Evolutionary conservation across 2,797 vertebrate species (phyloP).

Genomic region (Poecile montanus): DNA sequence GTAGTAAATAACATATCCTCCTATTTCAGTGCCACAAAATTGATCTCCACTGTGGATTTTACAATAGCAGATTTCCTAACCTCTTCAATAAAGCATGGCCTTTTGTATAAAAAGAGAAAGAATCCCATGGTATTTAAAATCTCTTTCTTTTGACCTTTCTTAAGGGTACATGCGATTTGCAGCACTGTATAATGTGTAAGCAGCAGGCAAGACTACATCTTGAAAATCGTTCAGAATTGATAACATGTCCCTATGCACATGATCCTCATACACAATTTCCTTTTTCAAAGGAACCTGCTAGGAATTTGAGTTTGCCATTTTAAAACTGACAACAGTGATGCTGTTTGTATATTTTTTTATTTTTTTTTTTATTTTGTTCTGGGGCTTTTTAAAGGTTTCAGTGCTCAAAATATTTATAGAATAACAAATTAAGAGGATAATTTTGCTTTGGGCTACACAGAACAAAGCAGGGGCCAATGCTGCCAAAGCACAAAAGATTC

Average conservation of each 20-base stretch:
- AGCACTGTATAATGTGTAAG: conserved; percentile 38
- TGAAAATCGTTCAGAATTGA: conserved; percentile 40
- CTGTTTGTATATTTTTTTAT: neutral
- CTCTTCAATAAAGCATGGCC: conserved; percentile 52
- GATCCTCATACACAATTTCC: conserved; percentile 27
- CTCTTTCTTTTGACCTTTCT: conserved; percentile 58
- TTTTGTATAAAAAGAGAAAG: conserved; percentile 48
- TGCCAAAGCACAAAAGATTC: conserved; percentile 21
- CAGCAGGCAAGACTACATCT: conserved; percentile 44
- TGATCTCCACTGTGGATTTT: conserved; percentile 37
- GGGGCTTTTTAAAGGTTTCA: neutral
- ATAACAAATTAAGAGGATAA: conserved; percentile 34
- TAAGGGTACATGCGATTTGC: conserved; percentile 19
- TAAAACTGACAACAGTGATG: neutral
- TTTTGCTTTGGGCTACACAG: neutral
- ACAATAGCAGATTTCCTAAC: conserved; percentile 32
- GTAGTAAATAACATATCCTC: neutral
- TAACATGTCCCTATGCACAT: conserved; percentile 30
- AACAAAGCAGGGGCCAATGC: neutral
- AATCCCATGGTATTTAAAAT: conserved; percentile 57
- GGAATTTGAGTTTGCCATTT: conserved; percentile 27
- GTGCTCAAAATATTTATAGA: conserved; percentile 33
- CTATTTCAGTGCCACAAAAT: conserved; percentile 15
- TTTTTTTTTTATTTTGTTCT: neutral
- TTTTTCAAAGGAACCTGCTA: conserved; percentile 26